Evolutionary conservation across 2,797 vertebrate species (phyloP), one percentile per base, ranked within the genome.

Genomic region (Aeoliscus strigatus): DNA sequence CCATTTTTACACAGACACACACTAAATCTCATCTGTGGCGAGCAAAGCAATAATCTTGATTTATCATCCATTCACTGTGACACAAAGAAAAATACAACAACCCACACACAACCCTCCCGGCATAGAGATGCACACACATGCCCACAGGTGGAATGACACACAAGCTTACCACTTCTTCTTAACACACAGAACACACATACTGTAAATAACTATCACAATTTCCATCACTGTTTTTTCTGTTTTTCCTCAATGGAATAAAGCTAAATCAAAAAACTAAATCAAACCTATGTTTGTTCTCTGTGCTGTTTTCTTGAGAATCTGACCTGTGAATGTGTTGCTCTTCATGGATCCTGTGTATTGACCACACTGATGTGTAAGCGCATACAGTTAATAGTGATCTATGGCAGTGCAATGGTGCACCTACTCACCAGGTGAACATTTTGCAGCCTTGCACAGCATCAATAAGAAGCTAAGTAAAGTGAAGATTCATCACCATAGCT

Each of bases 21-120:
- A 74, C 34, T 61, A 59, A 49, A 69, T 70, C 64, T 77, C 60
- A 61, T 75, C 67, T 56, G 51, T 67, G 70, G 47, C 68, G 63
- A 61, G 46, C 8, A 7, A 46, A 42, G 39, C 49, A n/a, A 29
- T 34, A 35, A 29, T 42, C 75, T 59, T 43, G 53, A 76, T 80
- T 74, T 45, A 75, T 73, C 33, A 73, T 34, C 37, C 51, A 38
- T 47, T 66, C 47, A 62, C 51, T 38, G 39, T 58, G 51, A 62
- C 60, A 73, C 24, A 61, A 29, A 71, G 40, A 44, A 23, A 55
- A 50, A 53, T 21, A 47, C 31, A 4, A 27, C 39, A 25, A 24
- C 24, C 10, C 35, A 21, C 13, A 28, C 29, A 38, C 14, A 18
- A 43, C 18, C 11, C 31, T 16, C 12, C 14, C 26, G n/a, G 31